These are phyloP conservation scores for Antheraea yamamai DNA, from an alignment of 2,888 invertebrate genomes.

Conservation along the genomic window DNA sequence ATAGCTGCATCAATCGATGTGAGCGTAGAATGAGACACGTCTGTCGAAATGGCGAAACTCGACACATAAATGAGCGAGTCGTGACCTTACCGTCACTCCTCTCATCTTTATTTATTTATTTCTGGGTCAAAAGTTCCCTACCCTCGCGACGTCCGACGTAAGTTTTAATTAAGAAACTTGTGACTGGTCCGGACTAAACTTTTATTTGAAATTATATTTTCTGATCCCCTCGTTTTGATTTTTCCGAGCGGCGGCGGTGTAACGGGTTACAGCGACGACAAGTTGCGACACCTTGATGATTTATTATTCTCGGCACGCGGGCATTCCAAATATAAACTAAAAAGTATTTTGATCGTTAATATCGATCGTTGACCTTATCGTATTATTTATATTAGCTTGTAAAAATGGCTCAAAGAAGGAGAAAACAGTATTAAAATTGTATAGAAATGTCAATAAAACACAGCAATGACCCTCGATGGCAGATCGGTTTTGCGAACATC, in stretches of 20 bases:
- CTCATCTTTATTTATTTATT: slow-evolving; percentile 78
- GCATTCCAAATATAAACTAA: slow-evolving; percentile 48
- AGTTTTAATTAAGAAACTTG: slow-evolving; percentile 84
- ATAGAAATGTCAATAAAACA: slow-evolving; percentile 12
- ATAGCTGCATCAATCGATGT: slow-evolving; percentile 26
- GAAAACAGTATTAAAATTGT: slow-evolving; percentile 10
- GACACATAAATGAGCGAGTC: slow-evolving; percentile 79
- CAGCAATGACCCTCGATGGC: neutral
- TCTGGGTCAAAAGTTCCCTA: slow-evolving; percentile 77
- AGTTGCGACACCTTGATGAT: slow-evolving; percentile 71
- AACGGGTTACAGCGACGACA: slow-evolving; percentile 71
- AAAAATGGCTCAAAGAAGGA: neutral
- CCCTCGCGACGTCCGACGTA: slow-evolving; percentile 75
- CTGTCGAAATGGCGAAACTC: slow-evolving; percentile 70
- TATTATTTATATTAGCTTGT: neutral
- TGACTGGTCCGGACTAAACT: slow-evolving; percentile 75
- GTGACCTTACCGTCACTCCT: slow-evolving; percentile 63
- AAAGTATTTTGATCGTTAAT: slow-evolving; percentile 42
- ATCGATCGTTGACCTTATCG: no score
- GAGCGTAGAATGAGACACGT: slow-evolving; percentile 63
- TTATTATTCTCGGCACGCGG: slow-evolving; percentile 63
- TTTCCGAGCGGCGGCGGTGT: slow-evolving; percentile 58
- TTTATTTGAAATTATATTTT: slow-evolving; percentile 82
- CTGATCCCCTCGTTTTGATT: slow-evolving; percentile 72
- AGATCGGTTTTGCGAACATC: slow-evolving; percentile 33